phyloP scores from a whole-genome alignment of 2,113 vertebrate species.

The Oceanodroma tethys region DNA sequence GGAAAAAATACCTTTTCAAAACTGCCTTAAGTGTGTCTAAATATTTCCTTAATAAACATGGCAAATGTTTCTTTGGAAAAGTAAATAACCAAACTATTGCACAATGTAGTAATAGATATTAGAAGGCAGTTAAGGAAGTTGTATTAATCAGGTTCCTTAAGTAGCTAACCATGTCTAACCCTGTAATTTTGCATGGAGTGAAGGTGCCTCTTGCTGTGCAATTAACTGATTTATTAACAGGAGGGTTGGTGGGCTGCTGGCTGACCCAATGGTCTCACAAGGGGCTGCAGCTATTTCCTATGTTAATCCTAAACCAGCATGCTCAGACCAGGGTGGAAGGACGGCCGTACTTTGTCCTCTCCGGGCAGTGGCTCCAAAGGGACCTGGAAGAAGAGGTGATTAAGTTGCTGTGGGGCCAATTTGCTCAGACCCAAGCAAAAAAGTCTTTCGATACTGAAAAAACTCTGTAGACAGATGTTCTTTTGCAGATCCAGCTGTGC shows the following conservation, averaged over 20 bases:
- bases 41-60: slow-evolving; percentile 57
- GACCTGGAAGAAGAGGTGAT: background rate
- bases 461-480: background rate
- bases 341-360: background rate
- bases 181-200: slow-evolving; percentile 52
- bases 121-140: slow-evolving; percentile 56
- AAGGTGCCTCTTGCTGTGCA: slow-evolving; percentile 52
- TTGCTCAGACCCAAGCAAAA: background rate
- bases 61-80: slow-evolving; percentile 56
- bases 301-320: background rate
- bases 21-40: slow-evolving; percentile 38
- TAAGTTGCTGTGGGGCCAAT: background rate
- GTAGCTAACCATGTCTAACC: slow-evolving; percentile 46
- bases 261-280: background rate
- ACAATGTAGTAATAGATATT: slow-evolving; percentile 57
- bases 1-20: slow-evolving; percentile 32
- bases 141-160: slow-evolving; percentile 57
- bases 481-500: background rate
- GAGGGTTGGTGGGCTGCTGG: slow-evolving; percentile 3
- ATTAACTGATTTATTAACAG: slow-evolving; percentile 55
- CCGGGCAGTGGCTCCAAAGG: background rate
- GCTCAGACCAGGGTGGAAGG: background rate
- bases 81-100: slow-evolving; percentile 57
- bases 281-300: background rate
- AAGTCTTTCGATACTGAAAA: background rate